Conservation (phyloP, 1,140 invertebrate species). For the Leptopilina clavipes region DNA sequence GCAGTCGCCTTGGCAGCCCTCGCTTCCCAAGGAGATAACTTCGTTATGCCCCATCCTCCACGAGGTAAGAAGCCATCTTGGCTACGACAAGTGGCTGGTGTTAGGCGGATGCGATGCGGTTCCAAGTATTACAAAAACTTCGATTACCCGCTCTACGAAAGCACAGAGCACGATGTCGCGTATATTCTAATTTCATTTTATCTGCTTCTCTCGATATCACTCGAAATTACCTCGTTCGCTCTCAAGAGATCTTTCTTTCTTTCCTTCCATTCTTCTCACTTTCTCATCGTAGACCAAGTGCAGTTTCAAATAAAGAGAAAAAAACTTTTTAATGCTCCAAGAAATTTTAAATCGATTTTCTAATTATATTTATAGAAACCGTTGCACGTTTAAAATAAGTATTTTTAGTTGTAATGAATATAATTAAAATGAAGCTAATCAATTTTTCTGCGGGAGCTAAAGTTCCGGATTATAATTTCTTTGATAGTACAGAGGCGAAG, state of each 20-base stretch:
- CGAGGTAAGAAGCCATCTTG: constrained; percentile 71
- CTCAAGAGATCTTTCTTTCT: constrained; percentile 5
- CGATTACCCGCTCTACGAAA: constrained; percentile 59
- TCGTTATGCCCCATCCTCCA: constrained; percentile 65
- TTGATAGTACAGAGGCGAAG: constrained; percentile 1
- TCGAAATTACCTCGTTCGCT: constrained; percentile 57
- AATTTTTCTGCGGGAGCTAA: too few relatives aligned
- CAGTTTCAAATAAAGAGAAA: neutral
- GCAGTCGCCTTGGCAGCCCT: constrained; percentile 57
- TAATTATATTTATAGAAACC: too few relatives aligned
- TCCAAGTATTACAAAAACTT: constrained; percentile 66
- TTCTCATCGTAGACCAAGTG: neutral
- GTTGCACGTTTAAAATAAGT: too few relatives aligned
- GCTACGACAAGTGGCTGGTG: constrained; percentile 61
- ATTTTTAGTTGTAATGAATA: too few relatives aligned
- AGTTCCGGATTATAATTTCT: neutral
- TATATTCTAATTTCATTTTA: constrained; percentile 53
- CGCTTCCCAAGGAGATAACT: constrained; percentile 63
- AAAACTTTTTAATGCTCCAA: constrained; percentile 29
- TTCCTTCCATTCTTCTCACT: neutral
- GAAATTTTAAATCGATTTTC: too few relatives aligned
- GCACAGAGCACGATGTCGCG: constrained; percentile 45
- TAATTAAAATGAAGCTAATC: too few relatives aligned
- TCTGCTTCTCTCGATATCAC: constrained; percentile 49
- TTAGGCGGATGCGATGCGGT: constrained; percentile 59